Conservation (phyloP, 2,113 vertebrate species). For the Pseudorhombus dupliciocellatus region DNA sequence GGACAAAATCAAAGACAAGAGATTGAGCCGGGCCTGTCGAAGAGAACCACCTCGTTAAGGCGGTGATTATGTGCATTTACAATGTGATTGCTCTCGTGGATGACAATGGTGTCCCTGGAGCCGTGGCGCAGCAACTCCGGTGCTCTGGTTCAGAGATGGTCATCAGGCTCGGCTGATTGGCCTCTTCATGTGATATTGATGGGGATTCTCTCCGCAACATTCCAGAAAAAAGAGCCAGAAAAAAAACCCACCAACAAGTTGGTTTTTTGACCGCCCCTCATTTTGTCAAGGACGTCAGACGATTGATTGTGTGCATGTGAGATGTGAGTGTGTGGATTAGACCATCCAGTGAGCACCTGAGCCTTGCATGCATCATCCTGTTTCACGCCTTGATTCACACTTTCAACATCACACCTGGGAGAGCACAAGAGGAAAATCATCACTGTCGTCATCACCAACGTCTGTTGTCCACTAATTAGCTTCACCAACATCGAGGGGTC, state of each 20-base stretch:
- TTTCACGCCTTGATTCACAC: conserved; percentile 29
- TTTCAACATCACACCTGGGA: conserved; percentile 34
- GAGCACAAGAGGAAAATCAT: conserved; percentile 7
- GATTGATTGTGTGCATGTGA: neutral
- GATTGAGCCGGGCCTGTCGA: neutral
- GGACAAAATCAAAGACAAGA: conserved; percentile 19
- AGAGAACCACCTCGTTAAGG: conserved; percentile 4
- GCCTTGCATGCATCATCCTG: conserved; percentile 20
- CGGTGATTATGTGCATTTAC: conserved; percentile 43
- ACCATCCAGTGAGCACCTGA: conserved; percentile 9
- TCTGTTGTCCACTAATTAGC: conserved; percentile 3
- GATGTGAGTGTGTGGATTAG: neutral
- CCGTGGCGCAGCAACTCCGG: neutral
- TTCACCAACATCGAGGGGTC: neutral
- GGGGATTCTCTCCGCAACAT: conserved; percentile 28
- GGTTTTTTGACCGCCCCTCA: conserved; percentile 12
- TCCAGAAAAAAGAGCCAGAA: conserved; percentile 3
- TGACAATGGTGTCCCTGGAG: neutral
- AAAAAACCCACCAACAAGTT: conserved; percentile 11
- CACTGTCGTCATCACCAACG: neutral
- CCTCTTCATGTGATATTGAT: conserved; percentile 30
- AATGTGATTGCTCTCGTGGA: conserved; percentile 28
- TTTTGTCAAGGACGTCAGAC: conserved; percentile 22
- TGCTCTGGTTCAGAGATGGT: neutral
- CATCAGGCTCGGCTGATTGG: conserved; percentile 38